These are phyloP conservation scores for Latrodectus elegans DNA, from an alignment of 2,888 invertebrate genomes.

Conservation along the genomic window DNA sequence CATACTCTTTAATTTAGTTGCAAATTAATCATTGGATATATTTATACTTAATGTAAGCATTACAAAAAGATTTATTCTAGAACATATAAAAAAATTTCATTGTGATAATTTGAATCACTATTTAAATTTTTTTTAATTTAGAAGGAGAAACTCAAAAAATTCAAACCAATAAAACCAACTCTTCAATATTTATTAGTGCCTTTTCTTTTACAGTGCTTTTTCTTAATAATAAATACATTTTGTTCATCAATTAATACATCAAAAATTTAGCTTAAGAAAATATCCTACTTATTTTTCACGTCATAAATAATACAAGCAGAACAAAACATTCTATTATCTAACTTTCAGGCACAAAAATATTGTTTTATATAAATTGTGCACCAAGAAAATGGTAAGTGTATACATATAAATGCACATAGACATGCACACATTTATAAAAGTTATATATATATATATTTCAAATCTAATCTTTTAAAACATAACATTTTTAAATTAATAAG, in stretches of 20 bases:
- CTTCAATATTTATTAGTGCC: conserved; percentile 34
- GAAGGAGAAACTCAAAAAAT: too few relatives aligned
- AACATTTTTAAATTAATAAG: too few relatives aligned
- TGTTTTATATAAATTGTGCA: conserved; percentile 38
- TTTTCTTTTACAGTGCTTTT: conserved; percentile 21
- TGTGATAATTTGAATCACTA: too few relatives aligned
- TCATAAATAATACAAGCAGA: conserved; percentile 13
- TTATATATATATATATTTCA: neutral
- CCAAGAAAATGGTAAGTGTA: conserved; percentile 29
- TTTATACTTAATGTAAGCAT: too few relatives aligned
- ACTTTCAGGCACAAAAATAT: conserved; percentile 35
- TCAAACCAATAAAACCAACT: neutral
- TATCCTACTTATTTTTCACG: conserved; percentile 28
- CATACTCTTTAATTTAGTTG: too few relatives aligned
- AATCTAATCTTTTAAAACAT: neutral
- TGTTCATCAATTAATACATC: conserved; percentile 12
- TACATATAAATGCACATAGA: conserved; percentile 11
- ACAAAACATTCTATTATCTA: neutral
- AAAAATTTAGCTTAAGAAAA: conserved; percentile 21
- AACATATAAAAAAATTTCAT: too few relatives aligned
- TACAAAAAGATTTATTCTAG: too few relatives aligned
- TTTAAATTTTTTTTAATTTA: too few relatives aligned
- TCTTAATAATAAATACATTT: conserved; percentile 20
- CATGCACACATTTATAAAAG: neutral
- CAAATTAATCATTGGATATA: too few relatives aligned